A percentile compares a stretch with the other conserved stretches of the same genome.
Conservation (phyloP, 2,888 invertebrate species). For the Amiota communis region DNA sequence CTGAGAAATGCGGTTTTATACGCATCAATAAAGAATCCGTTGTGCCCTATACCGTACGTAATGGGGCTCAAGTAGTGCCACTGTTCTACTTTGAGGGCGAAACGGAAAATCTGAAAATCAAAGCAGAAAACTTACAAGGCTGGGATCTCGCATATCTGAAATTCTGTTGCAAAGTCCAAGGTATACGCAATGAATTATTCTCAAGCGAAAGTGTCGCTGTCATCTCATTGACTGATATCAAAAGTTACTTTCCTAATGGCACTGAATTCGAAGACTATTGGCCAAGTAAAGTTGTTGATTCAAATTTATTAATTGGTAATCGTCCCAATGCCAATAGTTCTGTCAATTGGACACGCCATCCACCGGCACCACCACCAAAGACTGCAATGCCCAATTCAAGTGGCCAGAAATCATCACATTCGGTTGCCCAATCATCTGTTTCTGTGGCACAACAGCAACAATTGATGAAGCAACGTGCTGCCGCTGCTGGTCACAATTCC, state of each 20-base stretch:
- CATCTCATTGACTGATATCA: conserved; percentile 91
- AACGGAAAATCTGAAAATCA: conserved; percentile 91
- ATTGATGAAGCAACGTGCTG: conserved; percentile 61
- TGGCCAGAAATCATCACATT: conserved; percentile 53
- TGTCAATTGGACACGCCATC: conserved; percentile 87
- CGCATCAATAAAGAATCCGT: conserved; percentile 94
- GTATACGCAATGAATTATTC: conserved; percentile 91
- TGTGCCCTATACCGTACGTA: conserved; percentile 91
- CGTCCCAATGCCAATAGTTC: conserved; percentile 76
- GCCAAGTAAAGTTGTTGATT: conserved; percentile 91
- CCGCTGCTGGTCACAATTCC: conserved; percentile 55
- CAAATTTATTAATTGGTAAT: conserved; percentile 81
- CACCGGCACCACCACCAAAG: conserved; percentile 80
- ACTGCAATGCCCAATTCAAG: conserved; percentile 45
- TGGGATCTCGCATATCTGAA: conserved; percentile 95
- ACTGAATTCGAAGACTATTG: conserved; percentile 94
- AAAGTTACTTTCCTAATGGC: conserved; percentile 91
- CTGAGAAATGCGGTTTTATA: conserved; percentile 92
- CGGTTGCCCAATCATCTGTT: conserved; percentile 48
- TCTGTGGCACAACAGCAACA: conserved; percentile 56
- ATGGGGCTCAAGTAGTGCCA: conserved; percentile 90
- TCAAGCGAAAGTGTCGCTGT: conserved; percentile 93
- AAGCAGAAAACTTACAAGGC: conserved; percentile 89
- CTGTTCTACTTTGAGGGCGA: conserved; percentile 90
- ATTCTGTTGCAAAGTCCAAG: conserved; percentile 95